phyloP scores from a whole-genome alignment of 2,797 vertebrate genomes.

The Manis javanica region DNA sequence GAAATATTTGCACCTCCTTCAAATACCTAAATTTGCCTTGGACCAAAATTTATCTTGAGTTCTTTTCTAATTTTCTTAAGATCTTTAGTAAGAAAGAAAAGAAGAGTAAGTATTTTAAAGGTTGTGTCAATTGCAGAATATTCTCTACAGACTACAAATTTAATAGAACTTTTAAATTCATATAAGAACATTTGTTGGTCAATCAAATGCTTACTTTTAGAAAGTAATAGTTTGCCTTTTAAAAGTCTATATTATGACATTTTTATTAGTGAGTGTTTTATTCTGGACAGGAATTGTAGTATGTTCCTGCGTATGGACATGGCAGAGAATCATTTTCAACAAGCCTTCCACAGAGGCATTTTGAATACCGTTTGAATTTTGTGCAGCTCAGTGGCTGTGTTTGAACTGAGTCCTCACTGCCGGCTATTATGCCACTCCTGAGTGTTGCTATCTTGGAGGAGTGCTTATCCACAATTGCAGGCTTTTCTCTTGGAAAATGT shows the following conservation, averaged over 20 bases:
- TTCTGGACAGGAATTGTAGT: background rate
- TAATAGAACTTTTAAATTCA: conserved; percentile 15
- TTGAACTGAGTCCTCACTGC: background rate
- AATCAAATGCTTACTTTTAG: background rate
- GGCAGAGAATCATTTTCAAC: background rate
- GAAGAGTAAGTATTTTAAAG: background rate
- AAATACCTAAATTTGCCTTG: conserved; percentile 33
- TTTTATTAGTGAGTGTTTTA: background rate
- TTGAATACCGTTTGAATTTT: background rate
- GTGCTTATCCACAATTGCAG: background rate
- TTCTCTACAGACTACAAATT: background rate
- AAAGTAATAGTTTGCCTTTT: background rate
- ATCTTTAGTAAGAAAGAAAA: background rate
- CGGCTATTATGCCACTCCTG: too few relatives aligned
- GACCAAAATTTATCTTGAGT: background rate
- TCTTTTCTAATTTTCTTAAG: conserved; percentile 16
- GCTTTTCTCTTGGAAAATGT: background rate
- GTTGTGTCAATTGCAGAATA: background rate
- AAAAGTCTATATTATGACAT: background rate
- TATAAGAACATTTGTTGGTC: background rate
- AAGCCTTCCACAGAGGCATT: background rate
- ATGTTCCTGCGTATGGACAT: background rate
- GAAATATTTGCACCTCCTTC: background rate
- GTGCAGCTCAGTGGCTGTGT: background rate
- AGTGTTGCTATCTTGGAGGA: background rate